A percentile compares a stretch with the other conserved stretches of the same genome.
Conservation (phyloP, 1,140 invertebrate species). For the Sweltsa coloradensis region DNA sequence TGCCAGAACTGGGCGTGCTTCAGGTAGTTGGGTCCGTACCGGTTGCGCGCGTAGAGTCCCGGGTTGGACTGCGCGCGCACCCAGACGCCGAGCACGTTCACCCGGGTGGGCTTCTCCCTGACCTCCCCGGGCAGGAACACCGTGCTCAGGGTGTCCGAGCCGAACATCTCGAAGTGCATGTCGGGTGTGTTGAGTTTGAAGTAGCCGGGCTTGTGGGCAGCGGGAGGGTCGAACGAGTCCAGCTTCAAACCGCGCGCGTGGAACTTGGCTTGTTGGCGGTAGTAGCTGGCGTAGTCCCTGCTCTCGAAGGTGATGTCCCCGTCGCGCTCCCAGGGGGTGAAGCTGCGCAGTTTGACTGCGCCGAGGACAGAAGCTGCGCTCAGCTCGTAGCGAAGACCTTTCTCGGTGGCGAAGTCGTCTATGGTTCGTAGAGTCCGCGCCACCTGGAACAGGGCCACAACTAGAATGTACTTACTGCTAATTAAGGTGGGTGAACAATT, state of each 20-base stretch:
- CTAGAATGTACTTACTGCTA: too few relatives aligned
- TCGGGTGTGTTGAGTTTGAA: constrained; percentile 7
- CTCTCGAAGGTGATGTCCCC: constrained; percentile 17
- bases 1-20: constrained; percentile 17
- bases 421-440: constrained; percentile 12
- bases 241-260: constrained; percentile 13
- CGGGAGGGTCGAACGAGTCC: constrained; percentile 3
- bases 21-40: constrained; percentile 21
- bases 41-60: constrained; percentile 24
- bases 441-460: too few relatives aligned
- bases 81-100: constrained; percentile 21
- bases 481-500: too few relatives aligned
- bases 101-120: constrained; percentile 17
- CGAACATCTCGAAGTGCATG: constrained; percentile 12
- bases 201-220: not conserved
- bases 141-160: constrained; percentile 5
- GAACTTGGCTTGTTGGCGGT: constrained; percentile 9
- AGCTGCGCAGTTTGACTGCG: constrained; percentile 22
- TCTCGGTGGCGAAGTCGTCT: constrained; percentile 5
- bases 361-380: constrained; percentile 21
- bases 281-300: constrained; percentile 10
- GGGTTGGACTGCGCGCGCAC: constrained; percentile 22
- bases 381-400: constrained; percentile 19
- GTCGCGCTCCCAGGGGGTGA: constrained; percentile 25
- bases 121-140: constrained; percentile 10